These are phyloP conservation scores for Diphyllodes magnificus DNA, from an alignment of 2,113 vertebrate genomes.

Conservation along the genomic window DNA sequence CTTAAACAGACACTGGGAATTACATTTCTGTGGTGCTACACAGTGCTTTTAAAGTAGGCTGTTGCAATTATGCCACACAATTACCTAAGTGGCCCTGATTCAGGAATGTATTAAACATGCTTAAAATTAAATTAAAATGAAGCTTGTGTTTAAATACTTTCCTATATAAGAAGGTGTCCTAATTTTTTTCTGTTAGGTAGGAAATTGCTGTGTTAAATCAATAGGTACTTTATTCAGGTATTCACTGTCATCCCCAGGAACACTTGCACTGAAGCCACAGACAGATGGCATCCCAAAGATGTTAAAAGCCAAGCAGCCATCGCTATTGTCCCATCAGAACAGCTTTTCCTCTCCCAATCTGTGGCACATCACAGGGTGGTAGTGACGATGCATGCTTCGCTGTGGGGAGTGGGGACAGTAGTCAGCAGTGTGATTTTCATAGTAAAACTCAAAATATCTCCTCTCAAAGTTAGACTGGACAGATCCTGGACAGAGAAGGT, in stretches of 20 bases:
- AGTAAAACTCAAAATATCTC: neutral
- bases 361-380: accelerated
- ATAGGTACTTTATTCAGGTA: neutral
- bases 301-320: neutral
- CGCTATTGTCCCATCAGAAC: neutral
- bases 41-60: constrained; percentile 11
- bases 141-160: constrained; percentile 9
- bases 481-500: neutral
- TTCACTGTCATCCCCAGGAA: neutral
- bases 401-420: accelerated
- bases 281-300: neutral
- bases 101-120: constrained; percentile 9
- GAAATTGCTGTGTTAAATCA: neutral
- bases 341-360: neutral
- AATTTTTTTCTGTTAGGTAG: neutral
- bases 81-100: constrained; percentile 40
- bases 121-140: constrained; percentile 49
- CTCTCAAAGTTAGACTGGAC: neutral
- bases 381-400: neutral
- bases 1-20: constrained; percentile 45
- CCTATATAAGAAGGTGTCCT: neutral
- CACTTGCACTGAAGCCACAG: neutral
- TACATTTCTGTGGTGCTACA: constrained; percentile 9
- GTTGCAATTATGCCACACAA: constrained; percentile 32
- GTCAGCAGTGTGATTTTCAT: neutral